These are phyloP conservation scores for Diarsia dahlii DNA, from an alignment of 2,888 invertebrate species.

Conservation along the genomic window DNA sequence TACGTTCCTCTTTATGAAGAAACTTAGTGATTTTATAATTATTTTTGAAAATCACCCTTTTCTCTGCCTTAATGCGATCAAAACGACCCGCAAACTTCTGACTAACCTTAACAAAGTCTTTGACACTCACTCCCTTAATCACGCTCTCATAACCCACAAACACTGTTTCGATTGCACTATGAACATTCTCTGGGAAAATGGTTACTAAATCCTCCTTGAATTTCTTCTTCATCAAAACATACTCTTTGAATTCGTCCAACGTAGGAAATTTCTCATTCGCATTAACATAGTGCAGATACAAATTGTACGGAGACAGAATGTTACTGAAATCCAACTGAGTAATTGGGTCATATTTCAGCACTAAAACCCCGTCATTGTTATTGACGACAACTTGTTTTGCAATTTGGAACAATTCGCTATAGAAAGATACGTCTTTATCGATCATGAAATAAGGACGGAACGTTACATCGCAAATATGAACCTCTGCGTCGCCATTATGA, in stretches of 20 bases:
- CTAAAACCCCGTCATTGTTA: not conserved
- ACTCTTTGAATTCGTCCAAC: constrained; percentile 24
- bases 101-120: constrained; percentile 8
- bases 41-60: constrained; percentile 23
- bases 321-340: constrained; percentile 35
- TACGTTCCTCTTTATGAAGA: constrained; percentile 19
- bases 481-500: not conserved
- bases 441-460: constrained; percentile 32
- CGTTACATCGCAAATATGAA: constrained; percentile 25
- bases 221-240: constrained; percentile 28
- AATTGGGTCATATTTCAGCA: constrained; percentile 17
- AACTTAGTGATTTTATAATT: constrained; percentile 1
- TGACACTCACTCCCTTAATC: not conserved
- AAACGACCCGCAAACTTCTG: constrained; percentile 5
- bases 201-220: constrained; percentile 30
- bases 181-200: constrained; percentile 17
- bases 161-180: not conserved
- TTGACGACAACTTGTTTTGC: constrained; percentile 13
- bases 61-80: constrained; percentile 13
- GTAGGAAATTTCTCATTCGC: constrained; percentile 20
- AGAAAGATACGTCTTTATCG: constrained; percentile 21
- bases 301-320: constrained; percentile 25
- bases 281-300: constrained; percentile 21
- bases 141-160: constrained; percentile 19
- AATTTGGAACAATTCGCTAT: constrained; percentile 13